phyloP scores from a whole-genome alignment of 2,797 vertebrate genomes.

The Urophycis tenuis region DNA sequence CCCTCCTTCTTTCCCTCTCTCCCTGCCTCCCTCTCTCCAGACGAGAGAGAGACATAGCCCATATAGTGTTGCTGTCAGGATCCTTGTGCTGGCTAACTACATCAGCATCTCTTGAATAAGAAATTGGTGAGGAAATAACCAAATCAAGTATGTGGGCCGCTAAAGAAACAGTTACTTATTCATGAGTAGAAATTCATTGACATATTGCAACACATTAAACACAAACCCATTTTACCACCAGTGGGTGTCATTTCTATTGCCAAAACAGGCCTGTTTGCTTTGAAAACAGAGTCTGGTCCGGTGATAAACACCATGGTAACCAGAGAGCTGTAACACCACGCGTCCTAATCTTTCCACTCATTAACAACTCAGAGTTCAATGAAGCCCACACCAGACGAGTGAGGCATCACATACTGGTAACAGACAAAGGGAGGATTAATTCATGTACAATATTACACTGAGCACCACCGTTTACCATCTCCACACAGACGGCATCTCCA shows the following conservation, averaged over 20 bases:
- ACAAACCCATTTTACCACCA: constrained; percentile 22
- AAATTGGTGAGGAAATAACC: not conserved
- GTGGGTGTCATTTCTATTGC: constrained; percentile 37
- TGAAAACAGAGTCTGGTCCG: constrained; percentile 62
- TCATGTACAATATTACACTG: constrained; percentile 34
- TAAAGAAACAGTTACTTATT: not conserved
- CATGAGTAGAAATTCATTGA: constrained; percentile 9
- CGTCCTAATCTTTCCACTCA: constrained; percentile 38
- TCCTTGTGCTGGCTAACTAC: not conserved
- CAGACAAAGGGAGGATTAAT: constrained; percentile 36
- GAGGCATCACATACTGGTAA: constrained; percentile 33
- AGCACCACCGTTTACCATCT: constrained; percentile 20
- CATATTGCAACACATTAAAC: not conserved
- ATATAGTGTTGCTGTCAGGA: not conserved
- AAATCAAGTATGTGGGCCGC: not conserved
- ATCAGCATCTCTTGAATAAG: not conserved
- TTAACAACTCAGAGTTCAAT: constrained; percentile 36
- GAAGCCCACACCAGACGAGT: constrained; percentile 17
- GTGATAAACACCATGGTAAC: constrained; percentile 70
- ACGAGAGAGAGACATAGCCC: constrained; percentile 4
- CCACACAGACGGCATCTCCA: constrained; percentile 29
- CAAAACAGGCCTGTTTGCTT: constrained; percentile 71
- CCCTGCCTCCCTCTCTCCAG: not conserved
- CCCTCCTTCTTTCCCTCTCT: too few relatives aligned
- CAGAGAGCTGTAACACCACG: constrained; percentile 36